phyloP scores from a whole-genome alignment of 2,797 vertebrate species.

The Delichon dasypus region DNA sequence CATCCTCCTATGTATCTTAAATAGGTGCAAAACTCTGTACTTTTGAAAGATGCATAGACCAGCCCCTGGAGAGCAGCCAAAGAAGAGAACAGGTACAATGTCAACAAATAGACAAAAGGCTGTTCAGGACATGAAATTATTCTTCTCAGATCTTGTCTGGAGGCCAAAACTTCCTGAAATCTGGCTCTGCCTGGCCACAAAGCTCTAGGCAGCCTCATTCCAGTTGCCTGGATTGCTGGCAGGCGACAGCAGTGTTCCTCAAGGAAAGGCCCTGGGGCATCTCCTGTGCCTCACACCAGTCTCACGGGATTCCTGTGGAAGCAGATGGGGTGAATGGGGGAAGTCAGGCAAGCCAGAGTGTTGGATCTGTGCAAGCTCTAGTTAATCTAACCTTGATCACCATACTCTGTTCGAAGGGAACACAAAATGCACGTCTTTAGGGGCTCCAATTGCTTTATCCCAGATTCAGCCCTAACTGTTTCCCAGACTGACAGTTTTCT shows the following conservation, averaged over 20 bases:
- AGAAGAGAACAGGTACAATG: background rate
- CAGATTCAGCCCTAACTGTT: background rate
- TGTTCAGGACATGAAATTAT: background rate
- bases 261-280: background rate
- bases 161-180: background rate
- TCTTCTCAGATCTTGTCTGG: background rate
- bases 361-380: background rate
- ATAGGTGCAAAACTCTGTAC: background rate
- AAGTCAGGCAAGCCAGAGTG: background rate
- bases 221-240: background rate
- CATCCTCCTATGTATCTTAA: rapidly evolving
- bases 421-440: background rate
- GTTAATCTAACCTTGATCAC: background rate
- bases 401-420: rapidly evolving
- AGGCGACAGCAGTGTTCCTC: background rate
- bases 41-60: background rate
- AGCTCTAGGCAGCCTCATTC: background rate
- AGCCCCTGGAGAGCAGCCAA: rapidly evolving
- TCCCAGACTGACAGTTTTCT: background rate
- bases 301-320: background rate
- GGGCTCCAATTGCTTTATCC: background rate
- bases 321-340: conserved; percentile 22
- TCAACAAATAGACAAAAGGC: background rate
- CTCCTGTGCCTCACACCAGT: background rate
- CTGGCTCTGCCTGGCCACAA: background rate